Percentiles rank a stretch among this genome's conserved stretches.
Conservation (phyloP, 2,888 invertebrate genomes). For the Drosophila fungiperda region DNA sequence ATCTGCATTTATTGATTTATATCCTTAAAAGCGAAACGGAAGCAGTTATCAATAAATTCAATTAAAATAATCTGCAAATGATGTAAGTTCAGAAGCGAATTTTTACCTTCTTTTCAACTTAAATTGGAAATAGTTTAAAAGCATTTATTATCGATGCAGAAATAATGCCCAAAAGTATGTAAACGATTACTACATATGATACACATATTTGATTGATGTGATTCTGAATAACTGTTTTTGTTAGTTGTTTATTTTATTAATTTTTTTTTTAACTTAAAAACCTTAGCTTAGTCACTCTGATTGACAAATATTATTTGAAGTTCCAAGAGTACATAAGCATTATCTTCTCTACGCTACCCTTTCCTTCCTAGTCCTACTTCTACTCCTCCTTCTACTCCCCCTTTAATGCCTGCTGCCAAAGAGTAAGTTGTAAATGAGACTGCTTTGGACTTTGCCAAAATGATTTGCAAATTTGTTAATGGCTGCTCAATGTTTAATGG, state of each 20-base stretch:
- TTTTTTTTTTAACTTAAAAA: slow-evolving; percentile 5
- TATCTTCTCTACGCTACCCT: neutral
- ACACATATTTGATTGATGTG: neutral
- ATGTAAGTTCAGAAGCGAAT: too few species aligned
- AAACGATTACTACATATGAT: neutral
- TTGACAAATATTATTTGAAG: slow-evolving; percentile 50
- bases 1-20: neutral
- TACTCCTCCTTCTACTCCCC: too few species aligned
- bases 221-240: neutral
- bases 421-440: slow-evolving; percentile 24
- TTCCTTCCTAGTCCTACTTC: neutral
- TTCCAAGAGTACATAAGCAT: slow-evolving; percentile 31
- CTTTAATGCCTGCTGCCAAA: neutral
- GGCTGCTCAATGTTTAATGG: slow-evolving; percentile 67
- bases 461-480: slow-evolving; percentile 71
- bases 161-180: neutral
- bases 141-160: neutral
- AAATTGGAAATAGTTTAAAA: neutral
- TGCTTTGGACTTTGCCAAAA: slow-evolving; percentile 35
- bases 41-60: neutral
- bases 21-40: neutral
- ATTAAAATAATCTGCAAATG: neutral
- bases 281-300: slow-evolving; percentile 41
- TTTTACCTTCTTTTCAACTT: neutral
- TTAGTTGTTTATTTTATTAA: neutral